Percentiles rank a stretch among this genome's conserved stretches.
Conservation (phyloP, 2,888 invertebrate species). For the Leucophenga montana region DNA sequence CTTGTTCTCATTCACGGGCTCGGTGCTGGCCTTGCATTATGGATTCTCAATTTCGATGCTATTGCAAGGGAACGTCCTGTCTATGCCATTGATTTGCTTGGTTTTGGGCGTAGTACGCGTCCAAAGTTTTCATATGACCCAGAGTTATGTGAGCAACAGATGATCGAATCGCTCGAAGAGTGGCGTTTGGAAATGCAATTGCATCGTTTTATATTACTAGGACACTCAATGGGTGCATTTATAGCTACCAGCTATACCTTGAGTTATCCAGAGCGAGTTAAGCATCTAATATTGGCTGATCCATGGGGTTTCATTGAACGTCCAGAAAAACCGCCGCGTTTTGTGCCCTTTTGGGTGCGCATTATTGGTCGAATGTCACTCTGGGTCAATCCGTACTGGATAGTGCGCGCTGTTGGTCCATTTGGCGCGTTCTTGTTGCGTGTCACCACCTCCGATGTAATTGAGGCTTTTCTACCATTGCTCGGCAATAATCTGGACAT, state of each 20-base stretch:
- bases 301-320: constrained; percentile 84
- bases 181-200: constrained; percentile 91
- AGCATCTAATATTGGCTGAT: constrained; percentile 92
- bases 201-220: constrained; percentile 86
- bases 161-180: constrained; percentile 90
- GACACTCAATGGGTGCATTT: constrained; percentile 94
- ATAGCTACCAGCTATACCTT: constrained; percentile 88
- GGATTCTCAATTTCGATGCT: constrained; percentile 90
- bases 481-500: constrained; percentile 76
- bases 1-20: constrained; percentile 92
- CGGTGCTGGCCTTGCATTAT: constrained; percentile 91
- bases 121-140: constrained; percentile 85
- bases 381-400: constrained; percentile 91
- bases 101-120: constrained; percentile 93
- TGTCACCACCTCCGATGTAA: constrained; percentile 86
- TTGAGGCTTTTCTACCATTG: constrained; percentile 80
- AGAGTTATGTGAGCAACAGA: constrained; percentile 84
- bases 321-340: constrained; percentile 75
- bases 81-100: constrained; percentile 88
- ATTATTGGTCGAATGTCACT: constrained; percentile 82
- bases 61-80: constrained; percentile 84
- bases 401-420: constrained; percentile 80
- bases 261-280: constrained; percentile 85
- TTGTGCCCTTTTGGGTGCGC: constrained; percentile 84
- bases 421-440: constrained; percentile 86